Conservation (phyloP, 2,113 vertebrate genomes). For the Gopherus flavomarginatus region DNA sequence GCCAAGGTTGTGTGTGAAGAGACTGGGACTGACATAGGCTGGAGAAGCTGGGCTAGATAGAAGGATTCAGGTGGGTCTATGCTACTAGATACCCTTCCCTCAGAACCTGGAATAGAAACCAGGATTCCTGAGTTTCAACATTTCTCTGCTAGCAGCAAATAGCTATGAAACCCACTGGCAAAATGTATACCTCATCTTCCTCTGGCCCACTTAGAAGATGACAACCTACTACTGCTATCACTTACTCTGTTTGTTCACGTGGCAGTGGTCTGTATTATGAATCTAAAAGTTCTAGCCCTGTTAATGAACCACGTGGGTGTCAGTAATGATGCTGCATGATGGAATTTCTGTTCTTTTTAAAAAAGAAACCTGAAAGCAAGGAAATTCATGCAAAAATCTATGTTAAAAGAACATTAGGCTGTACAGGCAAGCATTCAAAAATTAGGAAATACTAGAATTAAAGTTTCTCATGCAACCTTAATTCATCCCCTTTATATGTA, state of each 20-base stretch:
- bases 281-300: neutral
- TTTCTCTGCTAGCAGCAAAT: neutral
- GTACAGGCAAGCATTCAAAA: neutral
- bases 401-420: neutral
- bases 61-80: neutral
- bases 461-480: neutral
- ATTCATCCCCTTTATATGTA: neutral
- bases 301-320: neutral
- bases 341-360: neutral
- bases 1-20: neutral
- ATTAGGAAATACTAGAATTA: neutral
- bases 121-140: neutral
- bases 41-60: neutral
- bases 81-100: neutral
- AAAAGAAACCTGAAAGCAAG: neutral
- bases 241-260: fast-evolving
- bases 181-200: neutral
- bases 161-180: neutral
- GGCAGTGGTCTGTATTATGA: neutral
- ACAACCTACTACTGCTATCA: neutral
- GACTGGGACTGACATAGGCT: neutral
- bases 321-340: neutral
- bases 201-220: neutral
- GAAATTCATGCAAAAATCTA: neutral
- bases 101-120: neutral